Evolutionary conservation across 1,140 invertebrate genomes (phyloP), one percentile per base, ranked within the genome.

Genomic region (Amyelois transitella): DNA sequence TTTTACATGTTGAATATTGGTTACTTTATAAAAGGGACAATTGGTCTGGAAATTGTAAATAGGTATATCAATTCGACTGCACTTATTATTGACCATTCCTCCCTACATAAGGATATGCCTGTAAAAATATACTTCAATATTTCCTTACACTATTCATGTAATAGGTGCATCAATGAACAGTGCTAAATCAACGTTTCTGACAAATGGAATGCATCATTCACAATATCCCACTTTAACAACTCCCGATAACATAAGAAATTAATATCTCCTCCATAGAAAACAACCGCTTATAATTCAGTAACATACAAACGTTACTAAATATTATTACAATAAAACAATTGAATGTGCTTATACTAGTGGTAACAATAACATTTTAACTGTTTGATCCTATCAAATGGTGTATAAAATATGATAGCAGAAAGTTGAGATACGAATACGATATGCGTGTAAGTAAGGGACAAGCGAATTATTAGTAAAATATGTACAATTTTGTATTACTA

Each of bases 281-380:
- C 59, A 66, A 66, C 63, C 53, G 60, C 63, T 67, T 60, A 60
- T 65, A 80, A 74, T 66, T 65, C 60, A 62, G 64, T 68, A 73
- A 68, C 69, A 70, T 59, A 69, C 63, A 73, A 72, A 65, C 60
- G 59, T 64, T 59, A 69, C 59, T 73, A 70, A 52, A 64, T 64
- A 72, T 73, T 73, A 81, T 73, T 73, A 81, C 57, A 75, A 73
- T 70, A 80, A 81, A 85, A 85, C 75, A 77, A 82, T 75, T 64
- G 69, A 77, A 71, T 75, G 70, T 68, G 67, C 82, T 81, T 82
- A 85, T 68, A 81, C 82, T 88, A 88, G 73, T 88, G 84, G 82
- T 88, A 88, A 88, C 84, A 86, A 86, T 80, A 84, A 84, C 77
- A 81, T 83, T 81, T 70, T 71, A 78, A 81, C 71, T 66, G 72